Base-by-base conservation (phyloP, 2,888 invertebrate genomes). In the Papilio elwesi region DNA sequence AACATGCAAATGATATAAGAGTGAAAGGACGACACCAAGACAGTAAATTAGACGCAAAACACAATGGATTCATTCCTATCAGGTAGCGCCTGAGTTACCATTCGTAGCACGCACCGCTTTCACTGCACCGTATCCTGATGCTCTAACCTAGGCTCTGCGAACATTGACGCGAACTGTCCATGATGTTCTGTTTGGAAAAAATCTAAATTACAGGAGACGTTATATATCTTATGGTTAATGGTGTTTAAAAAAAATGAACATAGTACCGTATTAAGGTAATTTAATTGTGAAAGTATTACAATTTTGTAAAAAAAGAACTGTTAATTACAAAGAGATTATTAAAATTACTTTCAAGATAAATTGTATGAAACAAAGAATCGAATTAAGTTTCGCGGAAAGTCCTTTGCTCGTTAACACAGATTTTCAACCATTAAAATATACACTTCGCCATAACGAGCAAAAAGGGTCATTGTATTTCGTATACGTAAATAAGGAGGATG, bases 21-120 rank as follows among this genome's bases (percentile, higher is more conserved):
- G 92, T 92, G 92, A 92, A 92, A 92, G 91, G 90, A 87, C 81
- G 80, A 82, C 82, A 78, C 79, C 85, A 87, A 87, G 84, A 87
- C 84, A 85, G 82, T 82, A 89, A 90, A 91, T 90, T 85, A 88
- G 83, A 92, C 90, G 89, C 87, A 87, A 91, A 92, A 84, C 84
- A 78, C 83, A 85, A 82, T 83, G 85, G 83, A 85, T 82, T 82
- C 85, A 92, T 92, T 92, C 92, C 90, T 82, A 86, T 86, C 92
- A 85, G 89, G 92, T 90, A 87, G 82, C 78, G 77, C 73, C 76
- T 64, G 79, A 80, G 81, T 87, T 89, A 83, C 78, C 77, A 92
- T 91, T 89, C 92, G 77, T 75, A 80, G 83, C 92, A 91, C 90
- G 91, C 83, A 84, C 84, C 75, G 91, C 90, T 92, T 92, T 92